A percentile compares a stretch with the other conserved stretches of the same genome.
phyloP scores from a whole-genome alignment of 2,113 vertebrate species.

The Gallinago jamesoni region DNA sequence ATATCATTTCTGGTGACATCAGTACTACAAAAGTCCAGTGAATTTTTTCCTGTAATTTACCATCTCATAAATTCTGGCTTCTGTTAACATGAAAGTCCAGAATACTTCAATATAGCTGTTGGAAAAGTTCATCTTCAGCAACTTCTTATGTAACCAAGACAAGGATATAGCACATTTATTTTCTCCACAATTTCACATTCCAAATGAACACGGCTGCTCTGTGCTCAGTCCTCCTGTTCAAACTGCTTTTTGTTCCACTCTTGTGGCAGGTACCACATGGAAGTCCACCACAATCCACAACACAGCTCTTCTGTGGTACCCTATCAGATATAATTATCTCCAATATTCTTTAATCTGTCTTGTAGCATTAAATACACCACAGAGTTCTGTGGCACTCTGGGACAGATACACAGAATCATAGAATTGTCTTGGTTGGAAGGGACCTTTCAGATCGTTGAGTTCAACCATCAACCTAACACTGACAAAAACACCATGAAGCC shows the following conservation, averaged over 20 bases:
- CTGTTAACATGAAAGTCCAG: not conserved
- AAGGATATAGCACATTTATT: accelerated
- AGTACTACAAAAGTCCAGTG: not conserved
- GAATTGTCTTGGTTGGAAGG: too few relatives aligned
- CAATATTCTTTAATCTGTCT: not conserved
- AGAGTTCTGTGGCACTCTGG: not conserved
- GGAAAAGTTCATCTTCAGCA: not conserved
- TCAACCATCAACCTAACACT: too few relatives aligned
- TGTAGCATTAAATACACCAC: not conserved
- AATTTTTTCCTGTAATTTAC: not conserved
- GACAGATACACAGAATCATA: not conserved
- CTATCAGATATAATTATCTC: not conserved
- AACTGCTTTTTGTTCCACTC: not conserved
- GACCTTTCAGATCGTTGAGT: too few relatives aligned
- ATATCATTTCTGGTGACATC: not conserved
- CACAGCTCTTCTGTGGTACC: not conserved
- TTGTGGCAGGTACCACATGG: not conserved
- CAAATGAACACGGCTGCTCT: accelerated
- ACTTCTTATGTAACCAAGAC: not conserved
- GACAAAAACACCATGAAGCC: too few relatives aligned
- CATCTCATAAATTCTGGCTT: not conserved
- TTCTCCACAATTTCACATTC: not conserved
- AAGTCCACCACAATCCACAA: accelerated
- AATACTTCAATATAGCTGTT: not conserved
- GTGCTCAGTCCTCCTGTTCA: not conserved